These are phyloP conservation scores for Drosophila kambysellisi DNA, from an alignment of 2,888 invertebrate genomes.

Conservation along the genomic window DNA sequence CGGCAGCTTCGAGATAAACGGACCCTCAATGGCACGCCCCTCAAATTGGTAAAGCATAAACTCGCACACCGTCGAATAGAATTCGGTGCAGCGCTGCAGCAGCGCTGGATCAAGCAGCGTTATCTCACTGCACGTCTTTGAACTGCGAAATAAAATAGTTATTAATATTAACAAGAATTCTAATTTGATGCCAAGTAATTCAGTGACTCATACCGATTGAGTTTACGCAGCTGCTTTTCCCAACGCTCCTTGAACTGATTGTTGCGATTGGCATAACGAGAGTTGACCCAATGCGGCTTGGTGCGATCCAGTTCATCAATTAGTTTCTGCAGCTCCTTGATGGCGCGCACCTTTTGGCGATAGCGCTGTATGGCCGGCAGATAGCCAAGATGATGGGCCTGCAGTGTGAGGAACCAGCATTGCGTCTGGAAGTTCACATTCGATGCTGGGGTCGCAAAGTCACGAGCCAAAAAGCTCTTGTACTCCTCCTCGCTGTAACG, in stretches of 20 bases:
- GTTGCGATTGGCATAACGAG: conserved; percentile 91
- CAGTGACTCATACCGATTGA: conserved; percentile 87
- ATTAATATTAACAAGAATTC: neutral
- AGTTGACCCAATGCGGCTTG: conserved; percentile 93
- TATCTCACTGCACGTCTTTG: conserved; percentile 96
- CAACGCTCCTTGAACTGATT: conserved; percentile 93
- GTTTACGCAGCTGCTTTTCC: conserved; percentile 93
- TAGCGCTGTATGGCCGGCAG: conserved; percentile 95
- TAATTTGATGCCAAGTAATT: neutral
- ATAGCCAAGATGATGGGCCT: conserved; percentile 96
- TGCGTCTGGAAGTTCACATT: conserved; percentile 97
- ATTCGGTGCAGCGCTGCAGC: conserved; percentile 92
- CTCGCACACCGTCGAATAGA: conserved; percentile 94
- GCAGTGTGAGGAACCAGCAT: conserved; percentile 98
- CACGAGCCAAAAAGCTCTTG: conserved; percentile 80
- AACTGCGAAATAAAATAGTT: conserved; percentile 86
- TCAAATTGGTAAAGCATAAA: conserved; percentile 90
- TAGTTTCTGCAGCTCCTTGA: conserved; percentile 93
- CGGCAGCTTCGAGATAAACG: conserved; percentile 86
- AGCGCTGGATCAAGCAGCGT: conserved; percentile 94
- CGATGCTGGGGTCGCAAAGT: conserved; percentile 71
- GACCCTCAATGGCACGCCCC: conserved; percentile 86
- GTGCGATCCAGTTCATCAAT: conserved; percentile 93
- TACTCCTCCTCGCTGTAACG: conserved; percentile 93
- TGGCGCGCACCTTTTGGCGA: conserved; percentile 88